Conservation (phyloP, 2,797 vertebrate species). For the Poecilia gillii region DNA sequence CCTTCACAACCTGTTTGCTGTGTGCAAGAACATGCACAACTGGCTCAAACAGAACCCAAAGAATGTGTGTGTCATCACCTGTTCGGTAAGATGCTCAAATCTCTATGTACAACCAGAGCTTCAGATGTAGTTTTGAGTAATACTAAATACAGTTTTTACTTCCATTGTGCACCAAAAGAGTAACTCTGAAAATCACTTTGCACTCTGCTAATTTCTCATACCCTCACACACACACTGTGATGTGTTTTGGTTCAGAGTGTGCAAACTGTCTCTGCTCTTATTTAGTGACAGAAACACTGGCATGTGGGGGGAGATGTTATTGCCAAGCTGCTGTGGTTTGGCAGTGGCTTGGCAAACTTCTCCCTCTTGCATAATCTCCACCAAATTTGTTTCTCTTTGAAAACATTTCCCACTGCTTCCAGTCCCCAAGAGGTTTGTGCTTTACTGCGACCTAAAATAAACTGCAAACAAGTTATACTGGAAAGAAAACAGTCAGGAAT, state of each 20-base stretch:
- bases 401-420: conserved; percentile 33
- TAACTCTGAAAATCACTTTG: neutral
- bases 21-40: conserved; percentile 99
- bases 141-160: neutral
- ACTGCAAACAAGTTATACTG: conserved; percentile 5
- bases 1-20: conserved; percentile 97
- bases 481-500: neutral
- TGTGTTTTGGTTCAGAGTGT: neutral
- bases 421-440: conserved; percentile 44
- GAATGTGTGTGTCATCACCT: conserved; percentile 98
- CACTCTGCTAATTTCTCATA: neutral
- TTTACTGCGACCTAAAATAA: conserved; percentile 40
- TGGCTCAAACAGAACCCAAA: conserved; percentile 99
- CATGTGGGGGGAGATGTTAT: conserved; percentile 49
- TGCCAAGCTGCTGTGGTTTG: conserved; percentile 57
- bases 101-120: neutral
- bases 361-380: conserved; percentile 51
- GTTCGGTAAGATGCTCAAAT: conserved; percentile 88
- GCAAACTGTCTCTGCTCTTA: conserved; percentile 7
- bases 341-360: conserved; percentile 47
- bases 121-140: neutral
- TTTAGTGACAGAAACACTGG: conserved; percentile 28
- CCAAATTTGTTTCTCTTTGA: conserved; percentile 28
- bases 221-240: neutral
- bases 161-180: neutral